A percentile compares a stretch with the other conserved stretches of the same genome.
These are phyloP conservation scores for Pantherophis guttatus DNA, from an alignment of 2,113 vertebrate species.

Conservation along the genomic window DNA sequence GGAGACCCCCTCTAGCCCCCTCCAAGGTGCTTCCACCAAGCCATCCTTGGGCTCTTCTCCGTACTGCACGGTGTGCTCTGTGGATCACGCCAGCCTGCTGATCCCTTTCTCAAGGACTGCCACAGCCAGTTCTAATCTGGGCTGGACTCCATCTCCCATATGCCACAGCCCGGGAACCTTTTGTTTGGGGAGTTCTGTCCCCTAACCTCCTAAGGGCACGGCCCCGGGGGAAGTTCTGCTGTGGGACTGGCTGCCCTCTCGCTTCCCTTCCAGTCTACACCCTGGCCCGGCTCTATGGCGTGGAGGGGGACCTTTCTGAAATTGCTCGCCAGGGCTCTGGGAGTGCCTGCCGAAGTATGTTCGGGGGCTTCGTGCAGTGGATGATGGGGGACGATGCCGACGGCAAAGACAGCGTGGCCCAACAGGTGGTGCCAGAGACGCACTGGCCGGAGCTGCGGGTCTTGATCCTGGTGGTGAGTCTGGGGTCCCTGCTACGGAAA, in stretches of 20 bases:
- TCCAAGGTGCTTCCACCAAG: background rate
- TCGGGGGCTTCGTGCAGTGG: slow-evolving; percentile 94
- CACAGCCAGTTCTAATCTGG: background rate
- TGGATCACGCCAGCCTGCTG: background rate
- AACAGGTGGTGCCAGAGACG: slow-evolving; percentile 82
- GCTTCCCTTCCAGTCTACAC: slow-evolving; percentile 71
- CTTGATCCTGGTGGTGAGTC: slow-evolving; percentile 88
- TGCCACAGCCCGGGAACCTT: background rate
- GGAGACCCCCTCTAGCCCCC: no score
- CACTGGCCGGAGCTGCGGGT: slow-evolving; percentile 91
- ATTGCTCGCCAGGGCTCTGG: slow-evolving; percentile 92
- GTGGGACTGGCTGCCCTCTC: background rate
- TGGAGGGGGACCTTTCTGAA: slow-evolving; percentile 84
- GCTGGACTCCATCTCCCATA: background rate
- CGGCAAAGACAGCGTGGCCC: slow-evolving; percentile 88
- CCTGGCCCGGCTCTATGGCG: slow-evolving; percentile 79
- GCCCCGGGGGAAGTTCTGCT: background rate
- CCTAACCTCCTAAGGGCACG: background rate
- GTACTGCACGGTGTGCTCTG: background rate
- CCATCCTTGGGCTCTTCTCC: background rate
- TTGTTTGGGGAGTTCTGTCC: background rate
- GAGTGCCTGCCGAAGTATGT: slow-evolving; percentile 90
- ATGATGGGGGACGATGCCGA: slow-evolving; percentile 79
- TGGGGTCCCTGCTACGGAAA: rapidly evolving
- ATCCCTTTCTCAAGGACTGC: background rate